Evolutionary conservation across 2,797 vertebrate species (phyloP), one percentile per base, ranked within the genome.

Genomic region (Pipistrellus nathusii): DNA sequence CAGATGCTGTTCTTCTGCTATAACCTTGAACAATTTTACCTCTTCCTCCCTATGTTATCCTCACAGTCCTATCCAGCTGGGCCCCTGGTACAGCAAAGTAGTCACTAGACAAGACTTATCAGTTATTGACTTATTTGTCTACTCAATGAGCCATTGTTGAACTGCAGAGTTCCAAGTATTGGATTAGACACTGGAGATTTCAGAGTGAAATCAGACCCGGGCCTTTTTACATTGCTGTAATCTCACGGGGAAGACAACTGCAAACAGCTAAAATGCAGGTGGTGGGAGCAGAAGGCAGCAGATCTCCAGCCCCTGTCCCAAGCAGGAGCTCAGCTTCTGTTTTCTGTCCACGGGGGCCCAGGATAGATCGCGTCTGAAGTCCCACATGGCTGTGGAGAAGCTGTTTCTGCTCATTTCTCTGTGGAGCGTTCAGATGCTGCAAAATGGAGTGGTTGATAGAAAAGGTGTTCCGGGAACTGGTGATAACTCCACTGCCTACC

Each of bases 331-430:
- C 25, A 1, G 64, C 41, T 32, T 89, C 77, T 46, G 20, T 10
- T 76, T 85, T 46, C 32, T 23, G 0, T 46, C 35, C 44, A 8
- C 1, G 1, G 25, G 44, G 27, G 44, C 25, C 46, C 32, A 38
- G 41, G 10, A 30, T 57, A 20, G 62, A 44, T 64, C 25, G 8
- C 1, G 3, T 48, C 25, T 20, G 80, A 41, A n/a, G n/a, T 87
- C 85, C 51, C 78, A 0, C 30, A 3, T 6, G 2, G 21, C 59
- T 53, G 0, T 41, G 32, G n/a, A 46, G 27, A 30, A 81, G 73
- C 76, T 46, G 12, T 55, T 78, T 68, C 57, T 55, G 77, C 77
- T 89, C n/a, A 35, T 46, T 69, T 48, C 55, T 83, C 75, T 81
- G 32, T 41, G 57, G 78, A 48, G 64, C 1, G 0, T 27, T 55